Conservation (phyloP, 53 echinoderm and acorn worm species). For the Antedon mediterranea region DNA sequence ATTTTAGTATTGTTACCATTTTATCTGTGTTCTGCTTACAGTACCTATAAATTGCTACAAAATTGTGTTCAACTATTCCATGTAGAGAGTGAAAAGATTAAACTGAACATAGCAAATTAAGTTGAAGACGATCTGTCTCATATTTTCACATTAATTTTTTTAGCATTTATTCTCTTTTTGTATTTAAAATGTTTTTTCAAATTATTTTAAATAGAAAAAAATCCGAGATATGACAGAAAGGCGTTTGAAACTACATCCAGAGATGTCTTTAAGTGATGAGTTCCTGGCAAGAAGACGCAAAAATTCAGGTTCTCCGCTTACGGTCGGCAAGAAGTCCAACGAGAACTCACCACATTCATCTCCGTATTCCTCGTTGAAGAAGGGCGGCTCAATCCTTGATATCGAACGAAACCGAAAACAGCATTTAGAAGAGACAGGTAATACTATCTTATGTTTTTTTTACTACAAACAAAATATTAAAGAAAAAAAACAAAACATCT, state of each 20-base stretch:
- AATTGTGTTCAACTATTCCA: no score
- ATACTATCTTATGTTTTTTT: no score
- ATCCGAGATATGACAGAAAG: slow-evolving; percentile 56
- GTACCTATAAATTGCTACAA: no score
- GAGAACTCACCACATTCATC: slow-evolving; percentile 37
- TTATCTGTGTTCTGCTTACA: no score
- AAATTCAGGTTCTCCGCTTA: slow-evolving; percentile 2
- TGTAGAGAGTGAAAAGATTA: no score
- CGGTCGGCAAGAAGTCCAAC: neutral
- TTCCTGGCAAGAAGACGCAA: slow-evolving; percentile 47
- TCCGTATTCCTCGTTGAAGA: slow-evolving; percentile 21
- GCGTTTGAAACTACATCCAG: slow-evolving; percentile 46
- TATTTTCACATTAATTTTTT: no score
- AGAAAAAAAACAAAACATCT: no score
- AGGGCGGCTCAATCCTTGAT: slow-evolving; percentile 32
- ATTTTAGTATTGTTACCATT: no score
- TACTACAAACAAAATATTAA: no score
- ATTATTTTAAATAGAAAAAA: slow-evolving; percentile 17
- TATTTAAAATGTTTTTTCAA: neutral
- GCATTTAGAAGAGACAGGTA: slow-evolving; percentile 63
- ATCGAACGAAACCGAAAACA: slow-evolving; percentile 62
- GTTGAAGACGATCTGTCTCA: no score
- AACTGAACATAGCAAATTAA: no score
- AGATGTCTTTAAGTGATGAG: slow-evolving; percentile 82
- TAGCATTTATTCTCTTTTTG: no score